Conservation (phyloP, 1,140 invertebrate species). For the Littorina saxatilis region DNA sequence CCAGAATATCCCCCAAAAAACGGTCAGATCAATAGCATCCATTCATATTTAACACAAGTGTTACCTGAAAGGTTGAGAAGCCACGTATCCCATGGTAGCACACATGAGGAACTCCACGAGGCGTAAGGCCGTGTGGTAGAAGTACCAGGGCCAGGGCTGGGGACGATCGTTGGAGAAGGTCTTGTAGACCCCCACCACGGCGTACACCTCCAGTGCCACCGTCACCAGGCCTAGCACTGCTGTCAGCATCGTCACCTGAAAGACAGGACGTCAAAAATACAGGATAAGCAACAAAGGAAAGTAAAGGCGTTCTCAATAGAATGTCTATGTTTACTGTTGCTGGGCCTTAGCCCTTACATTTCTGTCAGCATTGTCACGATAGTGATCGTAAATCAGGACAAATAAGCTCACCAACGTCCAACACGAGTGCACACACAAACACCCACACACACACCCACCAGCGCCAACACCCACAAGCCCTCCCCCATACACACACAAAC, state of each 20-base stretch:
- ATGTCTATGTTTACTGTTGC: too few species aligned
- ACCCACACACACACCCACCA: conserved; percentile 1
- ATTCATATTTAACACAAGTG: too few species aligned
- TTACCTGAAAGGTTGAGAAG: conserved; percentile 78
- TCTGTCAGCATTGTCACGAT: not conserved
- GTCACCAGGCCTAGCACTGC: conserved; percentile 88
- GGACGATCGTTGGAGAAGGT: conserved; percentile 71
- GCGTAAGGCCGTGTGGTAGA: conserved; percentile 89
- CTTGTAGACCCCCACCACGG: conserved; percentile 84
- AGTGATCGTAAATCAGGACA: conserved; percentile 67
- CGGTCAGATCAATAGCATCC: too few species aligned
- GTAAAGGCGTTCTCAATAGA: too few species aligned
- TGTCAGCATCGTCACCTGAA: conserved; percentile 87
- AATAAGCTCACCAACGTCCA: not conserved
- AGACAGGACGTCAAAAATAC: too few species aligned
- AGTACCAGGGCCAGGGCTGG: conserved; percentile 90
- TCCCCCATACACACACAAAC: not conserved
- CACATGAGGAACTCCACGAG: conserved; percentile 90
- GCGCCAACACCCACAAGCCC: not conserved
- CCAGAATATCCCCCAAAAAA: too few species aligned
- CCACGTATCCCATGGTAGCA: conserved; percentile 88
- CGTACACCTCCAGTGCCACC: conserved; percentile 88
- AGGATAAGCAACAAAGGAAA: too few species aligned
- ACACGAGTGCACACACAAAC: conserved; percentile 5
- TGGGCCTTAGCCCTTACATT: too few species aligned